Conservation (phyloP, 2,888 invertebrate species). For the Catocala sponsa region DNA sequence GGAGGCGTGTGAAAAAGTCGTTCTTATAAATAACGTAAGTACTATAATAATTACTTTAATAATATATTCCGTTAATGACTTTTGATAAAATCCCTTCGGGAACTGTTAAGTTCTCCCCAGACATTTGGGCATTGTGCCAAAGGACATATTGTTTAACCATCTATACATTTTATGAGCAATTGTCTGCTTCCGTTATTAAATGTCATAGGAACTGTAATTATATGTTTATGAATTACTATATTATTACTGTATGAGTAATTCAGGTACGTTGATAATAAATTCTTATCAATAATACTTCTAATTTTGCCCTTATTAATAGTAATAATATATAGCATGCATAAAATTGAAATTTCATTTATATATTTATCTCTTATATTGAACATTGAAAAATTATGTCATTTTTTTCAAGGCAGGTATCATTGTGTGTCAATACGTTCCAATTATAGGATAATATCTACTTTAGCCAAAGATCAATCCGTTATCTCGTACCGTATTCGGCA, state of each 20-base stretch:
- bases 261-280: background rate
- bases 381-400: too few species aligned
- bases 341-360: too few species aligned
- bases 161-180: conserved; percentile 56
- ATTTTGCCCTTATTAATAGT: background rate
- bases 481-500: background rate
- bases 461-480: background rate
- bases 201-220: conserved; percentile 38
- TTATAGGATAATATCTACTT: background rate
- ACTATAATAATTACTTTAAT: conserved; percentile 31
- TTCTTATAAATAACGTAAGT: conserved; percentile 39
- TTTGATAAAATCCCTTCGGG: conserved; percentile 32
- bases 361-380: too few species aligned
- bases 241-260: conserved; percentile 1
- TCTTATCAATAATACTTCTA: background rate
- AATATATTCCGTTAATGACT: conserved; percentile 24
- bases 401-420: too few species aligned
- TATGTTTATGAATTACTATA: conserved; percentile 26
- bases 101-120: conserved; percentile 42
- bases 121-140: conserved; percentile 55
- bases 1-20: conserved; percentile 2
- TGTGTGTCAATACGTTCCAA: too few species aligned
- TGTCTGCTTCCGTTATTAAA: conserved; percentile 54
- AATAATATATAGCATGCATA: background rate
- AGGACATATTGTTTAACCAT: conserved; percentile 46